Percentiles rank a stretch among this genome's conserved stretches.
Conservation (phyloP, 2,113 vertebrate species). For the Notothenia coriiceps region DNA sequence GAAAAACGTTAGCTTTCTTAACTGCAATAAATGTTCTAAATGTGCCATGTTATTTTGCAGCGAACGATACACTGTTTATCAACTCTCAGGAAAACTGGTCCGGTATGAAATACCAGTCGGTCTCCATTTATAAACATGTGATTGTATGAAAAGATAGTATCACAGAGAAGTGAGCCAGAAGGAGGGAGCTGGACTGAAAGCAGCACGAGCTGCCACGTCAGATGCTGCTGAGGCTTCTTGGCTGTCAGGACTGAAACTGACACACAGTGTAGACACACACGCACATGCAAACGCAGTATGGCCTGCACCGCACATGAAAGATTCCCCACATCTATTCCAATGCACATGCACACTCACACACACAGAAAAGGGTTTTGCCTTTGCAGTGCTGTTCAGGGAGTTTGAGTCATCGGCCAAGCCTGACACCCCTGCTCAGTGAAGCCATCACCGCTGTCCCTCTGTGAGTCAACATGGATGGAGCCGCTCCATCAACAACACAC, state of each 20-base stretch:
- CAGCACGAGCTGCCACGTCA: slow-evolving; percentile 82
- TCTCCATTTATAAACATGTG: slow-evolving; percentile 75
- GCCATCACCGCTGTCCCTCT: slow-evolving; percentile 64
- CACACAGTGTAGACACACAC: slow-evolving; percentile 23
- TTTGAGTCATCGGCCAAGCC: slow-evolving; percentile 64
- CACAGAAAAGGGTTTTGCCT: slow-evolving; percentile 56
- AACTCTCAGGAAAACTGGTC: slow-evolving; percentile 45
- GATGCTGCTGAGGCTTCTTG: slow-evolving; percentile 79
- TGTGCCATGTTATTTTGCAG: slow-evolving; percentile 21
- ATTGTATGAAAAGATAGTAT: slow-evolving; percentile 79
- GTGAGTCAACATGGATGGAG: slow-evolving; percentile 71
- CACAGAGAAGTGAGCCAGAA: slow-evolving; percentile 74
- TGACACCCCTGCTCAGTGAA: slow-evolving; percentile 68
- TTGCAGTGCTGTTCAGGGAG: slow-evolving; percentile 59
- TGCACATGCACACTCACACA: slow-evolving; percentile 10
- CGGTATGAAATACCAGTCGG: slow-evolving; percentile 56
- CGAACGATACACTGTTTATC: slow-evolving; percentile 44
- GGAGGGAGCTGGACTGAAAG: slow-evolving; percentile 72
- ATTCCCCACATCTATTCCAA: slow-evolving; percentile 5
- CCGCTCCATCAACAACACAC: slow-evolving; percentile 66
- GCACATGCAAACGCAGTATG: slow-evolving; percentile 40
- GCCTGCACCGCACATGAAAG: slow-evolving; percentile 34
- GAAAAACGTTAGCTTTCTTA: neutral
- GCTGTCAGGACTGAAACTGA: slow-evolving; percentile 71
- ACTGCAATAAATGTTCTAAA: slow-evolving; percentile 29